Percentiles rank a stretch among this genome's conserved stretches.
phyloP scores from a whole-genome alignment of 2,797 vertebrate genomes.

The Corythornis leucogaster region DNA sequence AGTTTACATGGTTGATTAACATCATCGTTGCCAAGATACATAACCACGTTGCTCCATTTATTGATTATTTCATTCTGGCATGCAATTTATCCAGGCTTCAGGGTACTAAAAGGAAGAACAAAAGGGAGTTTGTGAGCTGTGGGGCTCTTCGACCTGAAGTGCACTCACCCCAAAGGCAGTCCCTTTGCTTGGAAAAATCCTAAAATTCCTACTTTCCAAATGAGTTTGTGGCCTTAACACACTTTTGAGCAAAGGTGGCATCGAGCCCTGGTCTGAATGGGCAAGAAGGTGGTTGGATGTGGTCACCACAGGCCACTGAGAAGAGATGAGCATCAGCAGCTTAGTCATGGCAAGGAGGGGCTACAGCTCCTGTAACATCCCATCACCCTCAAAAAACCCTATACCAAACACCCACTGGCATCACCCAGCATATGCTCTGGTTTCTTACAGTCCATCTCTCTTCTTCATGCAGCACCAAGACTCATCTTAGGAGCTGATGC shows the following conservation, averaged over 20 bases:
- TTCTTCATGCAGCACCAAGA: fast-evolving
- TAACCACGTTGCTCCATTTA: not conserved
- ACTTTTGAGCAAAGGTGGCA: not conserved
- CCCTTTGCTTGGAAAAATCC: not conserved
- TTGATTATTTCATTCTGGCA: constrained; percentile 20
- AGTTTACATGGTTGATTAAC: not conserved
- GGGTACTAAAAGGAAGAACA: not conserved
- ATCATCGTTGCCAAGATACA: constrained; percentile 50
- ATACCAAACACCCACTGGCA: not conserved
- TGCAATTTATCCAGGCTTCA: not conserved
- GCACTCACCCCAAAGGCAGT: not conserved
- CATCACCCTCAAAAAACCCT: fast-evolving
- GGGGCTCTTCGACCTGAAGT: not conserved
- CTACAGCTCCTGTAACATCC: not conserved
- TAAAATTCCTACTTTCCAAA: not conserved
- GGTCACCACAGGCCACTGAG: not conserved
- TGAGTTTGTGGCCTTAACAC: not conserved
- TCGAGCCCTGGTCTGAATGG: fast-evolving
- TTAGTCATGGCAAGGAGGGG: not conserved
- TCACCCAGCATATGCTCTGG: fast-evolving
- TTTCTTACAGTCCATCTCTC: not conserved
- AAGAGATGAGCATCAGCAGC: not conserved
- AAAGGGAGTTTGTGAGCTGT: not conserved
- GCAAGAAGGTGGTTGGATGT: not conserved
- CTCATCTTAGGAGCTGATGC: not conserved